A percentile compares a stretch with the other conserved stretches of the same genome.
These are phyloP conservation scores for Platygyra sinensis DNA, from an alignment of 64 coral and sea anemone genomes.

Conservation along the genomic window DNA sequence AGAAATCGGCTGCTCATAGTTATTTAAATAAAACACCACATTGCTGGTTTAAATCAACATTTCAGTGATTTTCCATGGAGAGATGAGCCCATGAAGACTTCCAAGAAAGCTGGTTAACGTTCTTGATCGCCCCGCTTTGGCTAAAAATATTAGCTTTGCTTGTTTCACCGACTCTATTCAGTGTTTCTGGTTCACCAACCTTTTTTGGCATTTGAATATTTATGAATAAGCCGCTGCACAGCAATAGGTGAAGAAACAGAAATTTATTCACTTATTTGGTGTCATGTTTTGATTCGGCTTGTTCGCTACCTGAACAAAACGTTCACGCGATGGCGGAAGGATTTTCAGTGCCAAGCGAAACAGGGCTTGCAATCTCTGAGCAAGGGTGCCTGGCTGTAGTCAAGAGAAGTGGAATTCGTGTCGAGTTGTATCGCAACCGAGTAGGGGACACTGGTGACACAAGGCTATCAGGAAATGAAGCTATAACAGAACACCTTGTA, in stretches of 20 bases:
- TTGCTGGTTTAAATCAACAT: not conserved
- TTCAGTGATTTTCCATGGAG: no score
- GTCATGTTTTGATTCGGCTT: no score
- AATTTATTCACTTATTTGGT: no score
- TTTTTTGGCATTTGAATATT: no score
- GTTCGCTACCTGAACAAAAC: not conserved
- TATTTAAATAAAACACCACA: not conserved
- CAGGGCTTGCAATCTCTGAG: not conserved
- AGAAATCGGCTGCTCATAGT: not conserved
- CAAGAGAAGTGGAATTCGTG: not conserved
- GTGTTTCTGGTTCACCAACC: no score
- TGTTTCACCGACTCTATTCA: no score
- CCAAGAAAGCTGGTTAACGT: no score
- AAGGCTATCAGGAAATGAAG: not conserved
- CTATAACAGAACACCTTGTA: not conserved
- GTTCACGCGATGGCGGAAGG: not conserved
- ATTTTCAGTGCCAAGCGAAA: not conserved
- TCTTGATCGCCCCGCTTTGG: no score
- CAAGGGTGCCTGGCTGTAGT: conserved; percentile 5
- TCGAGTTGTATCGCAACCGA: not conserved
- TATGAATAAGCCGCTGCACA: no score
- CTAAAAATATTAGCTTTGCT: no score
- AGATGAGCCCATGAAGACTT: no score
- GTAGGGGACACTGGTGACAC: not conserved
- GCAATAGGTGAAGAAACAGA: no score